Evolutionary conservation across 2,888 invertebrate genomes (phyloP), one percentile per base, ranked within the genome.

Genomic region (Nomada lathburiana): DNA sequence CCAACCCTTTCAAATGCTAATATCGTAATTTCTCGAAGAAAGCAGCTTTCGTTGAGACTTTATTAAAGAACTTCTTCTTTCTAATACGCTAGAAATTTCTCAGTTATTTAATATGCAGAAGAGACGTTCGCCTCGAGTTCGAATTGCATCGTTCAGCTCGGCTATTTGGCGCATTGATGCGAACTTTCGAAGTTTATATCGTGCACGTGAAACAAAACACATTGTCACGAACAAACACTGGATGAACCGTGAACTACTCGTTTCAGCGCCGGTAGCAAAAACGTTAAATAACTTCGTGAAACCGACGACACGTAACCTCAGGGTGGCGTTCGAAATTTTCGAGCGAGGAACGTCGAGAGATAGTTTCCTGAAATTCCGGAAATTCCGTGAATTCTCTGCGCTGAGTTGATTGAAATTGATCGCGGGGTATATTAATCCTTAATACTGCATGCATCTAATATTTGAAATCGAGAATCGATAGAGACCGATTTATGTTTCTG

Each of bases 321-420:
- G 18, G 52, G 16, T 13, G 13, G 42, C 23, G 26, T 55, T 23
- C 36, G 47, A 77, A 47, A 72, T 77, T 77, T 73, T 74, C 62
- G 65, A 44, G 53, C 60, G 50, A 71, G 47, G 23, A 74, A 85
- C 73, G 81, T 84, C 60, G 59, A 29, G 72, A 63, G 20, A 65
- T 74, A 78, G 81, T 81, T 81, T n/a, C 64, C n/a, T n/a, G 47
- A 55, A 60, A 75, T 80, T 68, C 76, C 57, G 44, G 16, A 69
- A 63, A 77, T 84, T 74, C 80, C 80, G 2, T 62, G 59, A 44
- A 75, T 76, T 65, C 70, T 29, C 55, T 29, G 20, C n/a, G 10
- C 47, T 1, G 9, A 36, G 62, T 53, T 36, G 36, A 36, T 36
- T 36, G 36, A 36, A 36, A 36, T 36, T 36, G 36, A 36, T 36